Conservation (phyloP, 2,888 invertebrate genomes). For the Bombylius discolor region DNA sequence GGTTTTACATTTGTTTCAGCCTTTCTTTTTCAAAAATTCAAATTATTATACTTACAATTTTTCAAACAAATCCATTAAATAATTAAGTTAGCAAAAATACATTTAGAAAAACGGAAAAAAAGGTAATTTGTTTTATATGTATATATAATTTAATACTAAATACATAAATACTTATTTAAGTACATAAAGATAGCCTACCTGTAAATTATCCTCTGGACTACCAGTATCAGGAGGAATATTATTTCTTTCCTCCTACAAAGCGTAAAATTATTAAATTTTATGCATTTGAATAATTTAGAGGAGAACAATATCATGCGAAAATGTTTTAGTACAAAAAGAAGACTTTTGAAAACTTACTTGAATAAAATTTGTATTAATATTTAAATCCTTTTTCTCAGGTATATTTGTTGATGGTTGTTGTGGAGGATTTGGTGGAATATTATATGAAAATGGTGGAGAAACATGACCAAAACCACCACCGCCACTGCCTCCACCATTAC, state of each 20-base stretch:
- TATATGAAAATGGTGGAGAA: slow-evolving; percentile 40
- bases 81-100: no score
- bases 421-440: slow-evolving; percentile 47
- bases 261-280: slow-evolving; percentile 4
- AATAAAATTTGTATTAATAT: slow-evolving; percentile 44
- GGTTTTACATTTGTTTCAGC: no score
- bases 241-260: slow-evolving; percentile 49
- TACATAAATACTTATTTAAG: no score
- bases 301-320: neutral
- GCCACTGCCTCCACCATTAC: slow-evolving; percentile 29
- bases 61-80: no score
- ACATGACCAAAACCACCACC: slow-evolving; percentile 38
- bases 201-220: slow-evolving; percentile 55
- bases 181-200: slow-evolving; percentile 43
- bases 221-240: slow-evolving; percentile 46
- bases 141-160: no score
- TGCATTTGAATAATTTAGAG: slow-evolving; percentile 4
- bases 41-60: no score
- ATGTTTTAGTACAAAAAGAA: neutral
- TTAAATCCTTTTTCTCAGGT: slow-evolving; percentile 48
- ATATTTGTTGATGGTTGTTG: slow-evolving; percentile 23
- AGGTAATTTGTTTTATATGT: no score
- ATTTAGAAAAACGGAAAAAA: no score
- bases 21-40: no score
- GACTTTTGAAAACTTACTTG: slow-evolving; percentile 32